Evolutionary conservation across 2,888 invertebrate species (phyloP), one percentile per base, ranked within the genome.

Genomic region (Drosophila rubida): DNA sequence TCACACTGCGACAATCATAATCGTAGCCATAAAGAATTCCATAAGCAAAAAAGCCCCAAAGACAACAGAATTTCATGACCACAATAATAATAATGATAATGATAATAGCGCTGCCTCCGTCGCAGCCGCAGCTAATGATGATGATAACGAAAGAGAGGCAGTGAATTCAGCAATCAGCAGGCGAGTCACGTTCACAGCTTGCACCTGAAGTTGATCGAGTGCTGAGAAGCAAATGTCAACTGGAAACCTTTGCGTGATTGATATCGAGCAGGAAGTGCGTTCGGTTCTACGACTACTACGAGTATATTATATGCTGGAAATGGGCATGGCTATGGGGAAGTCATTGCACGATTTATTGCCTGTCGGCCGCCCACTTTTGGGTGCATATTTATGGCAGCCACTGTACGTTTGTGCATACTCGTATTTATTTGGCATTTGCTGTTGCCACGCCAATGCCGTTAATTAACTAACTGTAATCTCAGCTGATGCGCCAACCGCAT

Each of bases 211-310:
- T 50, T 62, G 46, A 35, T 44, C 60, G 60, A 53, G 63, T 69
- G 77, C 48, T 67, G 63, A 69, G 59, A 65, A 58, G 60, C 45
- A 78, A 84, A 85, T 81, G 71, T 79, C 80, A 78, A 60, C 66
- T 25, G 53, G 63, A 55, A 67, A 69, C 76, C 63, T 81, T 80
- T 67, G 35, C 19, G 49, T 87, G 79, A 87, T 87, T 80, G 76
- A 81, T 84, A 65, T 75, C 72, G 82, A 72, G 66, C 86, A 87
- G 81, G 81, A 81, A 81, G 80, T 82, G 42, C n/a, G 25, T 42
- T 37, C 0, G 8, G 37, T 14, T 44, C 32, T 37, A 45, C 35
- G 42, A 51, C 51, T 22, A 45, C 2, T 19, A 19, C 19, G 19
- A 19, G 19, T 4, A 16, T 44, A 42, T 23, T 46, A 49, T n/a